Evolutionary conservation across 1,140 invertebrate genomes (phyloP).

Genomic region (Brachionus koreanus): DNA sequence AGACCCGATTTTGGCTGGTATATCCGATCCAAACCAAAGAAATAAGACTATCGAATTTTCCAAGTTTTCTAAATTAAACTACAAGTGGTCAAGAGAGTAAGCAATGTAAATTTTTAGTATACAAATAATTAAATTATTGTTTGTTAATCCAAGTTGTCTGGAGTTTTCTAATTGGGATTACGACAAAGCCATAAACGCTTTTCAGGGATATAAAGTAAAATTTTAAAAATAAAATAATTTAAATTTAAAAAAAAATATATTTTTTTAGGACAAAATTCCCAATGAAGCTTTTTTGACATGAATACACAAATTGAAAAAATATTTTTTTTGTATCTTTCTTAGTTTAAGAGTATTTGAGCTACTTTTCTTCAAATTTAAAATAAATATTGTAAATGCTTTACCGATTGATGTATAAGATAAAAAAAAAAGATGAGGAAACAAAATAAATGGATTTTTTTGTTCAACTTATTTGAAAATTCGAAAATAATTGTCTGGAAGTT

Average conservation of each 20-base stretch:
- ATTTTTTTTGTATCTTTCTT: background rate
- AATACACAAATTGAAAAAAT: background rate
- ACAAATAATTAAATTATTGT: background rate
- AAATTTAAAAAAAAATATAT: background rate
- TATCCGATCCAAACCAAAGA: background rate
- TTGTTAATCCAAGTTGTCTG: background rate
- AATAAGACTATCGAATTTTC: slow-evolving; percentile 21
- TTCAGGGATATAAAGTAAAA: background rate
- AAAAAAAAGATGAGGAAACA: background rate
- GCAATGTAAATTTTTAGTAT: background rate
- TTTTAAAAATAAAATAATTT: background rate
- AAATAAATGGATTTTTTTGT: background rate
- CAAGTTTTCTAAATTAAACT: slow-evolving; percentile 12
- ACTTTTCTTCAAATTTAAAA: background rate
- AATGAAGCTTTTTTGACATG: background rate
- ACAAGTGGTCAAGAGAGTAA: slow-evolving; percentile 43
- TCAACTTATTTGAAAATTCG: background rate
- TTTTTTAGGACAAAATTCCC: background rate
- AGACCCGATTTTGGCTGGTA: background rate
- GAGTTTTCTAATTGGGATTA: slow-evolving; percentile 31
- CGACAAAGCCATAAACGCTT: background rate
- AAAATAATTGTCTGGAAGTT: background rate
- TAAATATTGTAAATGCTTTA: slow-evolving; percentile 14
- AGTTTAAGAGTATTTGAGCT: background rate
- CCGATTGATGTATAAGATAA: background rate